phyloP scores from a whole-genome alignment of 2,888 invertebrate genomes.

The Rhabditoides inermis region DNA sequence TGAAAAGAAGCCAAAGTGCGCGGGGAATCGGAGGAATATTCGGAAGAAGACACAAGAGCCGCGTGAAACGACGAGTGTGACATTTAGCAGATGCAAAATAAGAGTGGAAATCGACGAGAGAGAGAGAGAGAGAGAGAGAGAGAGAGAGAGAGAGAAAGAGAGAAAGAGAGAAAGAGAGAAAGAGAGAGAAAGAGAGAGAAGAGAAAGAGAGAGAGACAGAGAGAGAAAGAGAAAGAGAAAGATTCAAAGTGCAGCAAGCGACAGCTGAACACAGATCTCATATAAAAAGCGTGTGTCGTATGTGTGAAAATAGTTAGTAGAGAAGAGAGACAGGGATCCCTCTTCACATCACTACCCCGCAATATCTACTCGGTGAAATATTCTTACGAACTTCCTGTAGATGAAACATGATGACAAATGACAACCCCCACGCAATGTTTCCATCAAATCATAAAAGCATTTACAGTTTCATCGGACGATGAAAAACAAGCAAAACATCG shows the following conservation, averaged over 20 bases:
- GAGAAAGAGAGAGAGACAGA: slow-evolving; percentile 1
- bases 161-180: slow-evolving; percentile 8
- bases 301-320: not conserved
- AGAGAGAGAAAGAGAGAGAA: slow-evolving; percentile 2
- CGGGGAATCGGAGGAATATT: slow-evolving; percentile 1
- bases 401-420: no score
- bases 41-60: slow-evolving; percentile 2
- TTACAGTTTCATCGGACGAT: no score
- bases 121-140: not conserved
- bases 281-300: not conserved
- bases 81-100: slow-evolving; percentile 10
- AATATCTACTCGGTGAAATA: no score
- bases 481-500: no score
- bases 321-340: not conserved
- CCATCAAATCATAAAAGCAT: no score
- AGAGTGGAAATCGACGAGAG: slow-evolving; percentile 6
- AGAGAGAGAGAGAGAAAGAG: slow-evolving; percentile 2
- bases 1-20: not conserved
- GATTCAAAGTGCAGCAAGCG: not conserved
- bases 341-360: no score
- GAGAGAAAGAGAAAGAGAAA: not conserved
- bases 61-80: slow-evolving; percentile 3
- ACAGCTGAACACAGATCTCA: not conserved
- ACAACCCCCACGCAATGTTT: no score
- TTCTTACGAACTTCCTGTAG: no score